Evolutionary conservation across 2,888 invertebrate genomes (phyloP), one percentile per base, ranked within the genome.

Genomic region (Sesamia inferens): DNA sequence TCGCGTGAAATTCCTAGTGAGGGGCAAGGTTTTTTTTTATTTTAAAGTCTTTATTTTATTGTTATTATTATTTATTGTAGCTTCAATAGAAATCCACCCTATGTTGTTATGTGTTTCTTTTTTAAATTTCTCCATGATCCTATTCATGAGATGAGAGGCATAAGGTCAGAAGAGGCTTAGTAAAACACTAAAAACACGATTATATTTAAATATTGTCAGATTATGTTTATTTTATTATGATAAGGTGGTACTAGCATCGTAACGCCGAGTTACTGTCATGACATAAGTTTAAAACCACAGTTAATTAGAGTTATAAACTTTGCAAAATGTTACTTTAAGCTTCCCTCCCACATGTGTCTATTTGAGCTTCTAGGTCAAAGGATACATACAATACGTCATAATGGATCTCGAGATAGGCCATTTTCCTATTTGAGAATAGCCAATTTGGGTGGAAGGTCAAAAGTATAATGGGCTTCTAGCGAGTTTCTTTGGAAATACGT

Each of bases 281-380:
- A 42, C n/a, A 51, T 42, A 51, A 31, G 63, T 39, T 73, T 22
- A n/a, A 14, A 79, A 24, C 59, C 13, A n/a, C 39, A 42, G 19
- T 42, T 31, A 59, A 75, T 22, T 54, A 31, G 42, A 75, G 42
- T 24, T 42, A 24, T 54, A 42, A 74, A 64, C 59, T 59, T 48
- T 3, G 54, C 0, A n/a, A 44, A 59, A 24, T 77, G 14, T 58
- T 31, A 65, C 22, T 54, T 19, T 54, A 42, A 70, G 54, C 77
- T 63, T 44, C 47, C 6, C 8, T n/a, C 47, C 54, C 47, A 42
- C 47, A 42, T n/a, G 42, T n/a, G 58, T 44, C n/a, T n/a, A n/a
- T 47, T 13, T 5, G 61, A 31, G 59, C 14, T 63, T 63, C 11
- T 51, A 68, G 78, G 39, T 77, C 62, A 77, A 62, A 77, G 47